A percentile compares a stretch with the other conserved stretches of the same genome.
phyloP scores from a whole-genome alignment of 1,140 invertebrate genomes.

The Neodiprion pinetum region DNA sequence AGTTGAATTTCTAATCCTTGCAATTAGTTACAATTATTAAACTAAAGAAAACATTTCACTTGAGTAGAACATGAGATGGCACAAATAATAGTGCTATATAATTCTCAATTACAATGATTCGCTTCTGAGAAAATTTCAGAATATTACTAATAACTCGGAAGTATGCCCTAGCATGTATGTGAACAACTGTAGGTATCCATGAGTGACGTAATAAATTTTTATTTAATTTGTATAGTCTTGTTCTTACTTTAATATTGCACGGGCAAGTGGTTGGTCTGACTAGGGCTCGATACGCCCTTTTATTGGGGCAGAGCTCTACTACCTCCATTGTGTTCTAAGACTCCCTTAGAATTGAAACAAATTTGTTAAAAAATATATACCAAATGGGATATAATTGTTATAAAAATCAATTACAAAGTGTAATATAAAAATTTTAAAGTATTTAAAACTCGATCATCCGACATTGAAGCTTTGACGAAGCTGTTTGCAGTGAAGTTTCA shows the following conservation, averaged over 20 bases:
- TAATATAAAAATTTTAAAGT: not conserved
- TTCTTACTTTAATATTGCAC: slow-evolving; percentile 7
- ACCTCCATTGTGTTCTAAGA: slow-evolving; percentile 29
- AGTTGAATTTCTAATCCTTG: too few species aligned
- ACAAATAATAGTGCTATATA: too few species aligned
- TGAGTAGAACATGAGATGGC: too few species aligned
- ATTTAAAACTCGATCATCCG: slow-evolving; percentile 5
- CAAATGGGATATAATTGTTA: not conserved
- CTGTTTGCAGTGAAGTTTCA: slow-evolving; percentile 1
- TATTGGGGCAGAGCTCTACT: slow-evolving; percentile 21
- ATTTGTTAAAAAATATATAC: not conserved
- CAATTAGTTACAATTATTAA: too few species aligned
- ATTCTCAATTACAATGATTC: too few species aligned
- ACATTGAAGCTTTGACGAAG: not conserved
- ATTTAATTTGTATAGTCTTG: not conserved
- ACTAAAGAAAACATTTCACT: too few species aligned
- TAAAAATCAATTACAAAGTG: not conserved
- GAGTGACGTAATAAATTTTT: too few species aligned
- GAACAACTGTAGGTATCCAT: too few species aligned
- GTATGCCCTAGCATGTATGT: too few species aligned
- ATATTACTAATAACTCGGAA: too few species aligned
- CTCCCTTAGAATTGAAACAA: not conserved
- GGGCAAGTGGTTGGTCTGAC: slow-evolving; percentile 17
- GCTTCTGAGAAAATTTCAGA: too few species aligned
- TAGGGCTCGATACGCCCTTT: slow-evolving; percentile 5